These are phyloP conservation scores for Ophioderma brevispina DNA, from an alignment of 35 echinoderm and acorn worm genomes.

Conservation along the genomic window DNA sequence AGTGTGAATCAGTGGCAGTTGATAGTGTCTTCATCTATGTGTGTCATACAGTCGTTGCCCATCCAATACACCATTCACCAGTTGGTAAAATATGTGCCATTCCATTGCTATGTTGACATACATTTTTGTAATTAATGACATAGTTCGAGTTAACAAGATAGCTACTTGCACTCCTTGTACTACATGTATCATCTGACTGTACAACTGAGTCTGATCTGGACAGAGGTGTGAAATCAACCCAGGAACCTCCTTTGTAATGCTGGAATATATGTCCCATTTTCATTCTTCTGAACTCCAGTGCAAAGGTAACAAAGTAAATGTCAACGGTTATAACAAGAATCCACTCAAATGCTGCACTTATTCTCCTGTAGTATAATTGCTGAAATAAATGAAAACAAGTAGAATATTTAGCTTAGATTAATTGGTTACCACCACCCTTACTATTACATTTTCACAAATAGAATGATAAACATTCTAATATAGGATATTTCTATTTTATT, in stretches of 20 bases:
- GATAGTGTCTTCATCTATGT: too few species aligned
- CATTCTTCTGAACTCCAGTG: constrained; percentile 28
- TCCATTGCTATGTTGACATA: neutral
- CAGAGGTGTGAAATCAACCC: neutral
- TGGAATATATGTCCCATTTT: neutral
- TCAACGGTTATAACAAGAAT: constrained; percentile 27
- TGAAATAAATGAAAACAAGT: neutral
- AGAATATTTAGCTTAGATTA: too few species aligned
- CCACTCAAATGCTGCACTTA: constrained; percentile 54
- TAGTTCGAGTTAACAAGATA: neutral
- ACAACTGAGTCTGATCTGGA: neutral
- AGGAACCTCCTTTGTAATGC: neutral
- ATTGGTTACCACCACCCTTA: too few species aligned
- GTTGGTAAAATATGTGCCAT: neutral
- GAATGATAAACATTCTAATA: too few species aligned
- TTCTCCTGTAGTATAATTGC: constrained; percentile 26
- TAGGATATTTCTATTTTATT: too few species aligned
- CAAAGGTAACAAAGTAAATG: constrained; percentile 43
- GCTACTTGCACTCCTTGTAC: neutral
- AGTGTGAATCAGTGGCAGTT: too few species aligned
- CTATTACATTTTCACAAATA: too few species aligned
- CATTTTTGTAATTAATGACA: neutral
- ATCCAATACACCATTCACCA: neutral
- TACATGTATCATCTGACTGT: neutral
- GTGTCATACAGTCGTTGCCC: neutral